Evolutionary conservation across 2,113 vertebrate genomes (phyloP).

Genomic region (Dipodomys spectabilis): DNA sequence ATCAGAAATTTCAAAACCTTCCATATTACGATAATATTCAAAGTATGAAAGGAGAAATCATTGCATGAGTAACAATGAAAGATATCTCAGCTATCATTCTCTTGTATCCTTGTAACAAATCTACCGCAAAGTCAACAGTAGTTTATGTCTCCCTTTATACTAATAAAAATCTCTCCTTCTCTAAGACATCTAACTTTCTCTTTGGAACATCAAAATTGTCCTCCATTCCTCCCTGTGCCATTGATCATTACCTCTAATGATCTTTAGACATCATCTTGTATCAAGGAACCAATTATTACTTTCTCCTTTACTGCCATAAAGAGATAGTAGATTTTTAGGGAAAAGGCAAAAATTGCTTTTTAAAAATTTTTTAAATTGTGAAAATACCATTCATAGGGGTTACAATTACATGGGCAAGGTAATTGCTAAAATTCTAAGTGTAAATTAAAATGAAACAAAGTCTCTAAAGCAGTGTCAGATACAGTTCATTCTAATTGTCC

Average conservation of each 20-base stretch:
- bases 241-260: not conserved
- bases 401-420: too few species aligned
- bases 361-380: not conserved
- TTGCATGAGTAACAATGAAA: not conserved
- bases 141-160: not conserved
- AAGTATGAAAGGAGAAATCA: not conserved
- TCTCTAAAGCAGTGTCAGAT: not conserved
- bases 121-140: not conserved
- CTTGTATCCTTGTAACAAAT: not conserved
- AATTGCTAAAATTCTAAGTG: not conserved
- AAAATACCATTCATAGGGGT: too few species aligned
- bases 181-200: not conserved
- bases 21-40: not conserved
- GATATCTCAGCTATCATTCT: not conserved
- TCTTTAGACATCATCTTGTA: not conserved
- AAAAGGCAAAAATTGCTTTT: not conserved
- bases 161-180: not conserved
- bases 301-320: not conserved
- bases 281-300: not conserved
- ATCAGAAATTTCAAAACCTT: not conserved
- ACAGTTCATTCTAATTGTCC: not conserved
- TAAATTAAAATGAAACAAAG: not conserved
- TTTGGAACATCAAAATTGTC: not conserved
- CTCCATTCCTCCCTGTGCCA: not conserved
- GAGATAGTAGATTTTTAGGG: not conserved